A percentile compares a stretch with the other conserved stretches of the same genome.
phyloP scores from a whole-genome alignment of 2,888 invertebrate genomes.

The Plagiodera versicolora region DNA sequence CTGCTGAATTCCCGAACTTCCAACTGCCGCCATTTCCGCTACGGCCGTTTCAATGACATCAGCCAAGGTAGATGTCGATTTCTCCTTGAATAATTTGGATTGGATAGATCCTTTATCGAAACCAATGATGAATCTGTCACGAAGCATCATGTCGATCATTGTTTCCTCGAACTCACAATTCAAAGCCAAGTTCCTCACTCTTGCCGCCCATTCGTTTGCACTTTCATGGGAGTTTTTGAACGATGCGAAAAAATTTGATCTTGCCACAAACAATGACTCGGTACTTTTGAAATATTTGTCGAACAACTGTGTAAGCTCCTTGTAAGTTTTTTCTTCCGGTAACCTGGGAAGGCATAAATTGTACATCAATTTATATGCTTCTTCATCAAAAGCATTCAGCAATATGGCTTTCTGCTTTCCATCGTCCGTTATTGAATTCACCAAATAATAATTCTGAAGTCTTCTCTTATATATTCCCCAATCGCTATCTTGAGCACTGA shows the following conservation, averaged over 20 bases:
- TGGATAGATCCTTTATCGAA: constrained; percentile 12
- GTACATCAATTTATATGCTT: constrained; percentile 13
- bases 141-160: constrained; percentile 17
- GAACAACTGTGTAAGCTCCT: constrained; percentile 8
- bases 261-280: constrained; percentile 9
- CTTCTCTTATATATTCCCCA: neutral
- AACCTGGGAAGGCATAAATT: constrained; percentile 7
- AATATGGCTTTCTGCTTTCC: neutral
- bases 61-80: constrained; percentile 11
- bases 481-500: neutral
- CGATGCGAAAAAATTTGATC: constrained; percentile 8
- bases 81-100: constrained; percentile 15
- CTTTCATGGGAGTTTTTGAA: constrained; percentile 11
- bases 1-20: too few species aligned
- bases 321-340: constrained; percentile 11
- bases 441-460: neutral
- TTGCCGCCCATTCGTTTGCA: constrained; percentile 8
- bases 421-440: neutral
- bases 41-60: constrained; percentile 10
- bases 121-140: constrained; percentile 14
- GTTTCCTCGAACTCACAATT: constrained; percentile 10
- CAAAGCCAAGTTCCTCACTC: constrained; percentile 2
- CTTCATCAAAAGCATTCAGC: constrained; percentile 8
- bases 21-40: constrained; percentile 18
- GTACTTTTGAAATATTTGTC: constrained; percentile 9